These are phyloP conservation scores for Leucoma salicis DNA, from an alignment of 2,888 invertebrate genomes.

Conservation along the genomic window DNA sequence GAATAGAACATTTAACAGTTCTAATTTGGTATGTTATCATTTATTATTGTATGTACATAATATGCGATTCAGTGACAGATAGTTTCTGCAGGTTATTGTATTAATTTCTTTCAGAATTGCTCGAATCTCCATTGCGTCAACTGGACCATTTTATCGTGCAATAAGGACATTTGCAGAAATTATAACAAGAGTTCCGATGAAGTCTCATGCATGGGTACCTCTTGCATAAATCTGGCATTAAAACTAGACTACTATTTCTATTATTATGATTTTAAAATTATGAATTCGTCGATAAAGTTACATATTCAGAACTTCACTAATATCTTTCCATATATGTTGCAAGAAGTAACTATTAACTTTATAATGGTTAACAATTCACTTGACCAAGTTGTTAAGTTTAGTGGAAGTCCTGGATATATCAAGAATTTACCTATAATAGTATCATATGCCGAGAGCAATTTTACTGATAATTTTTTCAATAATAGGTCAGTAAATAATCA, in stretches of 20 bases:
- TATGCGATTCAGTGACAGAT: neutral
- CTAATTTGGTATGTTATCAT: constrained; percentile 47
- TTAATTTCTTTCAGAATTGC: constrained; percentile 67
- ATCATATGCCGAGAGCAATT: constrained; percentile 53
- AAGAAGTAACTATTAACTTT: constrained; percentile 60
- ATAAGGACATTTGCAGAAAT: constrained; percentile 42
- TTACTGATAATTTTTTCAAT: constrained; percentile 57
- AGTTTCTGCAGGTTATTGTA: no score
- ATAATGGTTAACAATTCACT: constrained; percentile 50
- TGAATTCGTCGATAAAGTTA: constrained; percentile 58
- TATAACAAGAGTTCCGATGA: constrained; percentile 57
- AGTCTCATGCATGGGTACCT: constrained; percentile 51
- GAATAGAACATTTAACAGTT: constrained; percentile 45
- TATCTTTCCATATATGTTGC: constrained; percentile 43
- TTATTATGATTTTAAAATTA: constrained; percentile 54
- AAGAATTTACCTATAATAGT: constrained; percentile 84
- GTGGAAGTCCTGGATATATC: constrained; percentile 91
- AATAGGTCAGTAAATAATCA: constrained; percentile 28
- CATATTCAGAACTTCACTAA: constrained; percentile 45
- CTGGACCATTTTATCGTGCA: constrained; percentile 59
- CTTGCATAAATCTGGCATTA: constrained; percentile 57
- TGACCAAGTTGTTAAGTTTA: constrained; percentile 61
- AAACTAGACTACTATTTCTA: constrained; percentile 62
- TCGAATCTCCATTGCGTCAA: constrained; percentile 59
- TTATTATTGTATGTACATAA: neutral